phyloP scores from a whole-genome alignment of 2,888 invertebrate species.

The Alsophila aescularia region DNA sequence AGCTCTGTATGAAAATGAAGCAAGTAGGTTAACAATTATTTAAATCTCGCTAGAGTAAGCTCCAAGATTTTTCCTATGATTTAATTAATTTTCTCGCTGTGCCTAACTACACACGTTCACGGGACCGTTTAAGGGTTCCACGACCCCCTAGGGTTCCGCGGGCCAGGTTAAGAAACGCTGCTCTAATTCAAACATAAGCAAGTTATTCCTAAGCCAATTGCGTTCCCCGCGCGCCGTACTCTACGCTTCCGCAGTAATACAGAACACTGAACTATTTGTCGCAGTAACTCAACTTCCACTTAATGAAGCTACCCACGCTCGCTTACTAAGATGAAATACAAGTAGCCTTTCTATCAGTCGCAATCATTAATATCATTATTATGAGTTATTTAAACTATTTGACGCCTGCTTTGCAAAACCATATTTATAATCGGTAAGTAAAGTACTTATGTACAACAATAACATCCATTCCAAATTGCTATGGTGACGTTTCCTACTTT shows the following conservation, averaged over 20 bases:
- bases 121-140: background rate
- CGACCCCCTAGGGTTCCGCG: constrained; percentile 8
- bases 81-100: no score
- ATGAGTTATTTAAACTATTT: no score
- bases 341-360: no score
- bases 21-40: background rate
- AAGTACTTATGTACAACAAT: no score
- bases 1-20: no score
- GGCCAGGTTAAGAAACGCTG: constrained; percentile 24
- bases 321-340: no score
- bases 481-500: no score
- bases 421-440: no score
- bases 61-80: no score
- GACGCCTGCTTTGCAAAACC: no score
- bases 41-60: background rate
- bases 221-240: constrained; percentile 20
- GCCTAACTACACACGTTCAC: background rate
- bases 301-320: background rate
- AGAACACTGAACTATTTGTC: background rate
- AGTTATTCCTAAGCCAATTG: constrained; percentile 30
- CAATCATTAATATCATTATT: no score
- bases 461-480: no score
- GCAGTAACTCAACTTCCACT: constrained; percentile 9
- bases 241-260: constrained; percentile 17
- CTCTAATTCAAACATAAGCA: constrained; percentile 31